Base-by-base conservation (phyloP, 2,113 vertebrate genomes). In the Anhinga rufa region DNA sequence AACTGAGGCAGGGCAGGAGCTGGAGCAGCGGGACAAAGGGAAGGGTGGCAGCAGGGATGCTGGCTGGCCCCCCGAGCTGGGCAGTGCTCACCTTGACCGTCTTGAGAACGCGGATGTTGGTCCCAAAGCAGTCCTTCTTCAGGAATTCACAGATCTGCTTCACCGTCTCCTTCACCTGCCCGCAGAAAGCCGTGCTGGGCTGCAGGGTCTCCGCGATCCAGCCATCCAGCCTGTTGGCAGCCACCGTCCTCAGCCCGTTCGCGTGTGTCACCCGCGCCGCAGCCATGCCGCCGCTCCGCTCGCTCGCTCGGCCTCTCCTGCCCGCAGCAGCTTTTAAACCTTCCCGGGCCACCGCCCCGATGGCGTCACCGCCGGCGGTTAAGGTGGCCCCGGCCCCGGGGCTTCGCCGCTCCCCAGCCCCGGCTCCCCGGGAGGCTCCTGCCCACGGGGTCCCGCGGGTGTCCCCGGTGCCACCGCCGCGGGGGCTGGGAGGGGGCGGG, bases 301-400 rank as follows among this genome's bases (percentile, higher is more conserved):
- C n/a, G 36, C 8, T 42, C 20, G 9, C 29, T 1, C 3, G 1
- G 0, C 0, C 22, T 2, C 46, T 24, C 9, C 49, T 1, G 3
- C 8, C 54, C 4, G 38, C 86, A 36, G 61, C 88, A 28, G 85
- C 71, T 77, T 94, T 91, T 95, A 94, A 95, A 69, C 8, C 52
- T 12, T 46, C 24, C 55, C 32, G 9, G 32, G 57, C 5, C 88
- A 11, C 69, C 26, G 1, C 90, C 77, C 31, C 20, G 1, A 6
- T 20, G 49, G 12, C 42, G 62, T 94, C 92, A 94, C 18, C 1
- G 7, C 16, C 1, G 28, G 55, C 58, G 88, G 0, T 95, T 96
- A 96, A 96, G 96, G 95, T 57, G 75, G 88, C 12, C 4, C 54
- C 15, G 2, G 17, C 6, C 10, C 21, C 8, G 2, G 6, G 4